phyloP scores from a whole-genome alignment of 2,113 vertebrate species.

The Mustelus asterias region DNA sequence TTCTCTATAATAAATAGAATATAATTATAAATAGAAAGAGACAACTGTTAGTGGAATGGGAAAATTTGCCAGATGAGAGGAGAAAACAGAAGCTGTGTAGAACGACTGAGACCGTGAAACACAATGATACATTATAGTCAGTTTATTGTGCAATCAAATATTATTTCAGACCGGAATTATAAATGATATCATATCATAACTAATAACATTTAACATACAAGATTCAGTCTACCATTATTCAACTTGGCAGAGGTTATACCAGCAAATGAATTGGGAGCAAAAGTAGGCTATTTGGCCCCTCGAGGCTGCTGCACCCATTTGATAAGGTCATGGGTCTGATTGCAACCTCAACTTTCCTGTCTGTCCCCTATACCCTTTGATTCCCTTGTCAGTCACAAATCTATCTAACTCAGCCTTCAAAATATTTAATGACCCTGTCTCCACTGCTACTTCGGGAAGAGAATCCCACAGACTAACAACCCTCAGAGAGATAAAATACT shows the following conservation, averaged over 20 bases:
- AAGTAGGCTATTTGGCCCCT: too few relatives aligned
- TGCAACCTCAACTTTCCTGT: too few relatives aligned
- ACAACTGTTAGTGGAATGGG: slow-evolving; percentile 2
- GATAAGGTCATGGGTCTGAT: too few relatives aligned
- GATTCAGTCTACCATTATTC: not conserved
- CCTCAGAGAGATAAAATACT: too few relatives aligned
- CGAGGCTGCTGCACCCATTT: too few relatives aligned
- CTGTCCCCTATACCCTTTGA: too few relatives aligned
- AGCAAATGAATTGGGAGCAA: too few relatives aligned
- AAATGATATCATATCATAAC: not conserved
- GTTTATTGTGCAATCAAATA: not conserved
- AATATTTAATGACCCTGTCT: too few relatives aligned
- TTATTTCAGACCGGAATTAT: not conserved
- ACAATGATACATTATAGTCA: not conserved
- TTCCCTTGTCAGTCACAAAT: too few relatives aligned
- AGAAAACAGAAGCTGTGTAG: not conserved
- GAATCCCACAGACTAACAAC: too few relatives aligned
- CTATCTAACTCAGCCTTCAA: too few relatives aligned
- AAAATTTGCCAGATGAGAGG: not conserved
- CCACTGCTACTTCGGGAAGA: too few relatives aligned
- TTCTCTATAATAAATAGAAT: not conserved
- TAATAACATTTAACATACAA: not conserved
- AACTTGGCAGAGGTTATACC: not conserved
- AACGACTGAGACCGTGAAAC: not conserved
- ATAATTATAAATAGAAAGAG: not conserved